Evolutionary conservation across 1,140 invertebrate genomes (phyloP), one percentile per base, ranked within the genome.

Genomic region (Ceratina japonica): DNA sequence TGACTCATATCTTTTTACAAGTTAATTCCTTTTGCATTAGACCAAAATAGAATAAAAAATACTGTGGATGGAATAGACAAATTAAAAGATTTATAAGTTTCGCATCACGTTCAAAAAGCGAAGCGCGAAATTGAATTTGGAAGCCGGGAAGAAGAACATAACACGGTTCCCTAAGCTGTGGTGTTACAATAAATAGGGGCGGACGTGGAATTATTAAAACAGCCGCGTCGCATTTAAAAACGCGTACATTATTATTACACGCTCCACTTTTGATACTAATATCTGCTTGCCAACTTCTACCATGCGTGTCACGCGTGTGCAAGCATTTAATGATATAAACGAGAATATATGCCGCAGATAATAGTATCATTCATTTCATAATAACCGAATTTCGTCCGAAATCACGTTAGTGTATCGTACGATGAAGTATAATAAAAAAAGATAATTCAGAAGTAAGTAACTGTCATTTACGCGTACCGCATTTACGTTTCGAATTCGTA

Each of bases 361-460:
- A 78, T 71, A 62, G 66, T 71, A 77, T 72, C 75, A 49, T 72
- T 69, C 71, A 78, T 78, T 78, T 78, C 75, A 72, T 78, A 72
- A 56, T 72, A 56, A 72, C 15, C 31, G 68, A n/a, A 52, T 56
- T 20, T 15, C 58, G 0, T 24, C n/a, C 13, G 13, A 78, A 72
- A n/a, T 72, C 62, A 54, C 49, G 61, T 56, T 65, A 51, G 16
- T 56, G 13, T 24, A 18, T 37, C 3, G 16, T 10, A 8, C 56
- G 75, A 69, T 52, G 31, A 69, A 64, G 58, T n/a, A 24, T 5
- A 10, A 74, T 5, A 8, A 20, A 58, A 5, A 59, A 63, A 1
- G 7, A 20, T 15, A 51, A 31, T 31, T 31, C 2, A 31, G 27
- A 4, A 31, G 27, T 3, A 12, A 54, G 10, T 13, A 3, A 1